Conservation (phyloP, 2,797 vertebrate species). For the Gila robusta region DNA sequence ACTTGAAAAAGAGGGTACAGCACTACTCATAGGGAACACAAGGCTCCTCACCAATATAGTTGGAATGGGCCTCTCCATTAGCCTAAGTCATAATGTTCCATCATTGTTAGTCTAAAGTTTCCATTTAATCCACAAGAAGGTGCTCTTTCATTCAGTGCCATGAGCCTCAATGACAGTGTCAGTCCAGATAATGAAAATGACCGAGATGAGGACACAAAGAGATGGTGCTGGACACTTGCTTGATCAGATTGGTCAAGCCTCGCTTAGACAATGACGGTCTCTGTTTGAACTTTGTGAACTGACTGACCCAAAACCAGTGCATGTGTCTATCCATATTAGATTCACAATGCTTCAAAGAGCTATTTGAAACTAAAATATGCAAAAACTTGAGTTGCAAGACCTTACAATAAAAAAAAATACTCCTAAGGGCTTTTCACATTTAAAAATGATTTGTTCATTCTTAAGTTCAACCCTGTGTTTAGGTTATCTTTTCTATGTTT, state of each 20-base stretch:
- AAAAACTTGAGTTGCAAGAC: not conserved
- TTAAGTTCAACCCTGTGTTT: too few relatives aligned
- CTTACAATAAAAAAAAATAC: not conserved
- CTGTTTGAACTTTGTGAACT: slow-evolving; percentile 43
- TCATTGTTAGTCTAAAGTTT: slow-evolving; percentile 42
- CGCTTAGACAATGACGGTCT: slow-evolving; percentile 32
- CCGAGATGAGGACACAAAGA: slow-evolving; percentile 44
- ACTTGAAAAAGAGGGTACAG: slow-evolving; percentile 34
- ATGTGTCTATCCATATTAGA: not conserved
- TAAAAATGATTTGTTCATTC: not conserved
- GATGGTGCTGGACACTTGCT: slow-evolving; percentile 11
- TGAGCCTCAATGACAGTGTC: slow-evolving; percentile 45
- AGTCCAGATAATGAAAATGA: slow-evolving; percentile 44
- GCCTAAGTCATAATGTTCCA: slow-evolving; percentile 28
- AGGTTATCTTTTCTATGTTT: too few relatives aligned
- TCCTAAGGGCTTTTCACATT: too few relatives aligned
- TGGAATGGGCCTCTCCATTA: slow-evolving; percentile 36
- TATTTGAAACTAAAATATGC: not conserved
- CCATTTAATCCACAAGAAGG: slow-evolving; percentile 43
- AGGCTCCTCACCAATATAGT: slow-evolving; percentile 19
- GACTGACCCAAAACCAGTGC: not conserved
- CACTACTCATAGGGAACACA: slow-evolving; percentile 16
- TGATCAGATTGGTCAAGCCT: slow-evolving; percentile 48
- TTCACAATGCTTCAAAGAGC: not conserved
- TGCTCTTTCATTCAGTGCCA: slow-evolving; percentile 52